Evolutionary conservation across 2,888 invertebrate genomes (phyloP).

Genomic region (Diadromus collaris): DNA sequence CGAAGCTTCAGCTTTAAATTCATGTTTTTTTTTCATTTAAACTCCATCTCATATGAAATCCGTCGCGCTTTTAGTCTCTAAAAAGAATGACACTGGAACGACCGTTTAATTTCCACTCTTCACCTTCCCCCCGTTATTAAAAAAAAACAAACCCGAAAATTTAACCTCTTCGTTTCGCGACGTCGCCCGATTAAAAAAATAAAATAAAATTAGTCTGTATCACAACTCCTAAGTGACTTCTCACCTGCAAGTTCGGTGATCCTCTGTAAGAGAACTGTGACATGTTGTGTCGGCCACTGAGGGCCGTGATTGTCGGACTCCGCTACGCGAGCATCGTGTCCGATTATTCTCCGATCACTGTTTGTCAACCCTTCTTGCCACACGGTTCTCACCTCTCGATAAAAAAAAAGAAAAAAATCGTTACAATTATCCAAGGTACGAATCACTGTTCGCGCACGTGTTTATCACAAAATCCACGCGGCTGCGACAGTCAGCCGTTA

Average conservation of each 20-base stretch:
- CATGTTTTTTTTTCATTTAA: neutral
- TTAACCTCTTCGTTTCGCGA: neutral
- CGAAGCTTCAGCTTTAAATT: neutral
- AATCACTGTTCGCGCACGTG: slow-evolving; percentile 12
- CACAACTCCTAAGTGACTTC: slow-evolving; percentile 61
- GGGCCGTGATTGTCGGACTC: slow-evolving; percentile 77
- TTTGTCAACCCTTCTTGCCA: slow-evolving; percentile 15
- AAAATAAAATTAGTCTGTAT: no score
- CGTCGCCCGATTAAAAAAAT: no score
- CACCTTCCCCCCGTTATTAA: neutral
- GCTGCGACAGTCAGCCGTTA: neutral
- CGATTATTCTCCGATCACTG: slow-evolving; percentile 54
- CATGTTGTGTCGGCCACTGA: slow-evolving; percentile 84
- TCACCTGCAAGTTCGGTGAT: slow-evolving; percentile 85
- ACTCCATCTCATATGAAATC: neutral
- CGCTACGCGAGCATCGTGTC: slow-evolving; percentile 78
- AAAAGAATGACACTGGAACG: neutral
- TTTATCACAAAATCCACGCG: slow-evolving; percentile 37
- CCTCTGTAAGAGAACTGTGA: slow-evolving; percentile 86
- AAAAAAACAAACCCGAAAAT: neutral
- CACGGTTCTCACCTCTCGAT: neutral
- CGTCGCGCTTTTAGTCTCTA: neutral
- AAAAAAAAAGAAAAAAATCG: neutral
- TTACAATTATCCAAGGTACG: slow-evolving; percentile 5
- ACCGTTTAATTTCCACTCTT: neutral